Conservation (phyloP, 2,113 vertebrate species). For the Crotophaga sulcirostris region DNA sequence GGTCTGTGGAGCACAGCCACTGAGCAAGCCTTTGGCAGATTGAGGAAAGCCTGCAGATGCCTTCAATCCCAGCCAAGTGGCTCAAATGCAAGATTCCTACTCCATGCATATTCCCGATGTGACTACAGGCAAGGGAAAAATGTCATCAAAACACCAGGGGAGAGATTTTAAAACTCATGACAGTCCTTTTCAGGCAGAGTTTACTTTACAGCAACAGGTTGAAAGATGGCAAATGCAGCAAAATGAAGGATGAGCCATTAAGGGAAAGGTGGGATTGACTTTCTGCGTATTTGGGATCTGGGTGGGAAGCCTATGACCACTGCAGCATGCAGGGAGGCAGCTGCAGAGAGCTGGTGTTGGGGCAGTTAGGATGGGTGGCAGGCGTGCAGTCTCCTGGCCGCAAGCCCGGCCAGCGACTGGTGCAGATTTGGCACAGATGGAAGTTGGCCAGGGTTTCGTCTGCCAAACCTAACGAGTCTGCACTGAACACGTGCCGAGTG, state of each 20-base stretch:
- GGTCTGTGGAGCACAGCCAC: neutral
- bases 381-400: neutral
- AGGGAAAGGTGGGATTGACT: neutral
- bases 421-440: fast-evolving
- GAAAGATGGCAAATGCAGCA: neutral
- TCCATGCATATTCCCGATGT: neutral
- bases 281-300: neutral
- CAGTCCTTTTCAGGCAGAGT: neutral
- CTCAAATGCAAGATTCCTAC: neutral
- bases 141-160: neutral
- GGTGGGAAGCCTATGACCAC: neutral
- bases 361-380: neutral
- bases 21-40: neutral
- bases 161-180: neutral
- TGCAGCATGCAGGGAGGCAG: neutral
- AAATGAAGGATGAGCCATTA: neutral
- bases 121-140: neutral
- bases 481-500: fast-evolving
- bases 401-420: fast-evolving
- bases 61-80: neutral
- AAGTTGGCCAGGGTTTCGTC: neutral
- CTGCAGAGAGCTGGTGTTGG: fast-evolving
- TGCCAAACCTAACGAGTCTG: neutral
- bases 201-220: neutral
- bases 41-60: neutral